These are phyloP conservation scores for Creontiades dilutus DNA, from an alignment of 2,888 invertebrate genomes.

Conservation along the genomic window DNA sequence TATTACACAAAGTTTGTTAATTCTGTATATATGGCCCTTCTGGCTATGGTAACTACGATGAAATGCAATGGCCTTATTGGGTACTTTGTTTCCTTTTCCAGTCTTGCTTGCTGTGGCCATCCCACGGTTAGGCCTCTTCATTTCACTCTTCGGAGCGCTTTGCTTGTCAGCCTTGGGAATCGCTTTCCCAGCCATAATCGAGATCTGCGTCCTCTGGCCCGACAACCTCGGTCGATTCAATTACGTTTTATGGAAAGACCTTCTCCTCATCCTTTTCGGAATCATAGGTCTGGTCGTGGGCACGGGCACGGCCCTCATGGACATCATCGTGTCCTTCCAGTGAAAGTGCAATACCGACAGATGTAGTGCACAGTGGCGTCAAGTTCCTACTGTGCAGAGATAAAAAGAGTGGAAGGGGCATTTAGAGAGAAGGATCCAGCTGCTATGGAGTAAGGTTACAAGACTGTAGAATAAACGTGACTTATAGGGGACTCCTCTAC, in stretches of 20 bases:
- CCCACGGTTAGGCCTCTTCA: slow-evolving; percentile 86
- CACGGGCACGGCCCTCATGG: slow-evolving; percentile 81
- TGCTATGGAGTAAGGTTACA: no score
- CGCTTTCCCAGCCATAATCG: slow-evolving; percentile 87
- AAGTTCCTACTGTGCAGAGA: no score
- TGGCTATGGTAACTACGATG: no score
- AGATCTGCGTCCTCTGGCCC: slow-evolving; percentile 86
- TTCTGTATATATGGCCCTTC: no score
- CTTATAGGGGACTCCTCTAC: no score
- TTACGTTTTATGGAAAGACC: slow-evolving; percentile 80
- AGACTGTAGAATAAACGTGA: no score
- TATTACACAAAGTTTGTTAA: no score
- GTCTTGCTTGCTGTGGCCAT: slow-evolving; percentile 86
- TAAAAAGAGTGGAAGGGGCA: background rate
- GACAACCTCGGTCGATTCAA: slow-evolving; percentile 80
- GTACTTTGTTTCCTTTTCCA: slow-evolving; percentile 78
- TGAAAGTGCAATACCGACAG: background rate
- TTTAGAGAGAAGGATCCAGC: background rate
- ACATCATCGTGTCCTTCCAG: slow-evolving; percentile 79
- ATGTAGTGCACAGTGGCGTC: no score
- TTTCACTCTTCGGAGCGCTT: slow-evolving; percentile 87
- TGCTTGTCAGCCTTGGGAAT: slow-evolving; percentile 87
- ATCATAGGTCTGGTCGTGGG: slow-evolving; percentile 81
- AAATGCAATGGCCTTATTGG: no score
- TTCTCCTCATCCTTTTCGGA: slow-evolving; percentile 80